A percentile compares a stretch with the other conserved stretches of the same genome.
Evolutionary conservation across 2,797 vertebrate genomes (phyloP).

Genomic region (Pangasius mekongensis): DNA sequence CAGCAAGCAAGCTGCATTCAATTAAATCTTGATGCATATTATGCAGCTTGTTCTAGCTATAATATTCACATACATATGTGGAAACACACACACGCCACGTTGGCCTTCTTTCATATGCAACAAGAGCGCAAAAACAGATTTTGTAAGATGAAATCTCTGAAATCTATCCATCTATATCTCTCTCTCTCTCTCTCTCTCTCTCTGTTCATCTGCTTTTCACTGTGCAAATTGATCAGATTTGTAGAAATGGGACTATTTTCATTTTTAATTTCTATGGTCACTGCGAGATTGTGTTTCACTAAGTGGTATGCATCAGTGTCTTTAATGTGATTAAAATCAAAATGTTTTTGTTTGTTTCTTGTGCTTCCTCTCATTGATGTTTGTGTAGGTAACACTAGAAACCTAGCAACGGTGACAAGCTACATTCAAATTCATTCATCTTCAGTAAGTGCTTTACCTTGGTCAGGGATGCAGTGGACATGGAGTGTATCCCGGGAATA

Average conservation of each 20-base stretch:
- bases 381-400: neutral
- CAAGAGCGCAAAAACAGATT: neutral
- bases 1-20: neutral
- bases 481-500: neutral
- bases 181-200: neutral
- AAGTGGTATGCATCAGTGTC: conserved; percentile 74
- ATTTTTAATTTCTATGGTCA: conserved; percentile 65
- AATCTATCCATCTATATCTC: neutral
- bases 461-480: neutral
- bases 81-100: neutral
- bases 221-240: conserved; percentile 44
- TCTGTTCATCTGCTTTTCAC: neutral
- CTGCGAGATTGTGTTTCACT: conserved; percentile 64
- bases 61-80: neutral
- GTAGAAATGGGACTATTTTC: conserved; percentile 53
- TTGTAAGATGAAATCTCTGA: neutral
- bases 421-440: neutral
- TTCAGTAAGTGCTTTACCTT: neutral
- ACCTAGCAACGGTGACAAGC: neutral
- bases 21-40: neutral
- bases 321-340: conserved; percentile 77
- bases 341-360: conserved; percentile 31
- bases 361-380: neutral
- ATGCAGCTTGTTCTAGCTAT: neutral
- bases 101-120: neutral